Base-by-base conservation (phyloP, 2,888 invertebrate species). In the Netelia fuscicornis region DNA sequence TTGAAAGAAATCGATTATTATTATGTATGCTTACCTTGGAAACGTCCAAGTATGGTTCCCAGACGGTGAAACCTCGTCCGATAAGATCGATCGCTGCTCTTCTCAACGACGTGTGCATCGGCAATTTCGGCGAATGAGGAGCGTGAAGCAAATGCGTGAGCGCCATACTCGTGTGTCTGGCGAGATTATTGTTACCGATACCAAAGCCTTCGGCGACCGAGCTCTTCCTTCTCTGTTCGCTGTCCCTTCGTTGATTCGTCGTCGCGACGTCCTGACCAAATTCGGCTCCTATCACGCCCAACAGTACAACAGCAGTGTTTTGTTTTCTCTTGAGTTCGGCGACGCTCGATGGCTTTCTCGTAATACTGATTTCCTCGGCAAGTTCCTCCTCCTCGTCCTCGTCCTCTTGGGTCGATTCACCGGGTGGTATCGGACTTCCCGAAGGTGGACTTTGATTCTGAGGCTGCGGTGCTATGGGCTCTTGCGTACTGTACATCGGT, bases 241-340 rank as follows among this genome's bases (percentile, higher is more conserved):
- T 95, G 74, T 95, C 95, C 13, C 96, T 94, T 68, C 95, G 94
- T 89, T 96, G 96, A 89, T 95, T 96, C 44, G 96, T 96, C 58
- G 96, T 96, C 0, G 97, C 96, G 72, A 99, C 97, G 92, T 99
- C 99, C 92, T 98, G 98, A 0, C 99, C 99, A 92, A 99, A 99
- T 94, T 99, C 99, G 0, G 99, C 98, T 0, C 99, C 99, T 76
- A 99, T 98, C 0, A 99, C 99, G 0, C 99, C 99, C 58, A 99
- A 94, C 75, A 99, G 94, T 3, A 99, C 98, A 0, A 99, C 98
- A 0, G 99, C 98, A 0, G 99, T 99, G 0, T 99, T 98, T 94
- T 99, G 99, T 91, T 99, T 98, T 6, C 99, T 95, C 89, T 98
- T 98, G 75, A 98, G 94, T 93, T 98, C 98, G 0, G 97, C 97